A percentile compares a stretch with the other conserved stretches of the same genome.
Conservation (phyloP, 2,797 vertebrate species). For the Pteropus rufus region DNA sequence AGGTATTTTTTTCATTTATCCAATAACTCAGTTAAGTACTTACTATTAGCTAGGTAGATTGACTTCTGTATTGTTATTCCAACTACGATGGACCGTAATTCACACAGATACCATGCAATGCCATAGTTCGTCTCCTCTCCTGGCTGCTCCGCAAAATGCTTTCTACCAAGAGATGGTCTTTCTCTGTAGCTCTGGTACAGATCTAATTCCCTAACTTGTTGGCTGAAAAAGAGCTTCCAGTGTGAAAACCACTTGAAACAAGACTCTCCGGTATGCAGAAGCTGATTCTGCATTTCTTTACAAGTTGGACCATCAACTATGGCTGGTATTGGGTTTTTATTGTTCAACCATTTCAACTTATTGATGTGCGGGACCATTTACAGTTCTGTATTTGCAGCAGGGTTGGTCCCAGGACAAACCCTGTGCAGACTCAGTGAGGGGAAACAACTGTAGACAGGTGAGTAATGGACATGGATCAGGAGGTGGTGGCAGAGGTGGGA, state of each 20-base stretch:
- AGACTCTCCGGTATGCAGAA: not conserved
- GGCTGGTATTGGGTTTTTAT: too few species aligned
- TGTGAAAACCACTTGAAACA: not conserved
- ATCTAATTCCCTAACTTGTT: not conserved
- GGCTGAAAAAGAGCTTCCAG: not conserved
- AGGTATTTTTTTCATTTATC: not conserved
- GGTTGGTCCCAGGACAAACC: not conserved
- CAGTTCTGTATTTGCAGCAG: not conserved
- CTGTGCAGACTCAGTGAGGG: not conserved
- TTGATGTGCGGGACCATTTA: not conserved
- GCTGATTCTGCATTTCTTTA: not conserved
- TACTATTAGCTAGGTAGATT: not conserved
- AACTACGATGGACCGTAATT: not conserved
- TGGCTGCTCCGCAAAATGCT: not conserved
- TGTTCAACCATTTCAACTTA: not conserved
- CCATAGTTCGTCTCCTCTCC: not conserved
- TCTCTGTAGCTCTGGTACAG: not conserved
- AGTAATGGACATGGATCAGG: not conserved
- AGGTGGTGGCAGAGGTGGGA: not conserved
- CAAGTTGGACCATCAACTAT: not conserved
- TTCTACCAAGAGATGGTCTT: not conserved
- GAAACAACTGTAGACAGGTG: not conserved
- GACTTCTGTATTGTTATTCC: not conserved
- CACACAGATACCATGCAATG: fast-evolving
- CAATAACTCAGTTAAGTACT: not conserved